Conservation (phyloP, 2,797 vertebrate species). For the Smutsia gigantea region DNA sequence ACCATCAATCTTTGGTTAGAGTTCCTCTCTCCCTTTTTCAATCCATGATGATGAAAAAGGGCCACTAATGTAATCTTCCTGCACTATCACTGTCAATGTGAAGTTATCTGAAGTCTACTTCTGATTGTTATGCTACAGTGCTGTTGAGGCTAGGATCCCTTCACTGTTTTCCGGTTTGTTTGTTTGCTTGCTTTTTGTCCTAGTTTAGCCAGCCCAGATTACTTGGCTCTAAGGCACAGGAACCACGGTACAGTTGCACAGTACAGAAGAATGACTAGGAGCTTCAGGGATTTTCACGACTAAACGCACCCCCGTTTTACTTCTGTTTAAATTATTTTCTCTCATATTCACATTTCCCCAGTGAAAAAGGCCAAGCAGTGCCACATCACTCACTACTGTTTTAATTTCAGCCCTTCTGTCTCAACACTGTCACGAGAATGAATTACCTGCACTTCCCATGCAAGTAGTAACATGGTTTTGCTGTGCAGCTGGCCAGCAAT, state of each 20-base stretch:
- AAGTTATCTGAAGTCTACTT: neutral
- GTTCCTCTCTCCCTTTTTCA: neutral
- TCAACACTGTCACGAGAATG: constrained; percentile 43
- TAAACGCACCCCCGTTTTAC: neutral
- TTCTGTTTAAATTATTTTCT: constrained; percentile 60
- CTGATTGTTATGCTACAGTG: neutral
- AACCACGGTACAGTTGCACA: neutral
- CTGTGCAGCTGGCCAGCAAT: neutral
- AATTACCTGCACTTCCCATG: constrained; percentile 33
- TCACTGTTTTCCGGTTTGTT: neutral
- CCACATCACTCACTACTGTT: constrained; percentile 20
- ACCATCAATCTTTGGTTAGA: neutral
- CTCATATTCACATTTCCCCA: constrained; percentile 46
- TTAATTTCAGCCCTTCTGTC: constrained; percentile 12
- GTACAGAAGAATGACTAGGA: neutral
- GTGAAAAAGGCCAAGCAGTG: neutral
- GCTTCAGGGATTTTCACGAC: neutral
- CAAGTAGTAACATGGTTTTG: neutral
- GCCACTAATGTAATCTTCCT: neutral
- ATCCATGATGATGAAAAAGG: neutral
- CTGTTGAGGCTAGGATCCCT: neutral
- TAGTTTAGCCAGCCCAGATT: neutral
- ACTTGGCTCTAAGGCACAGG: neutral
- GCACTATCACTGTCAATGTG: neutral
- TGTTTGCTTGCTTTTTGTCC: neutral